Conservation (phyloP, 2,888 invertebrate species). For the Entomobrya multifasciata region DNA sequence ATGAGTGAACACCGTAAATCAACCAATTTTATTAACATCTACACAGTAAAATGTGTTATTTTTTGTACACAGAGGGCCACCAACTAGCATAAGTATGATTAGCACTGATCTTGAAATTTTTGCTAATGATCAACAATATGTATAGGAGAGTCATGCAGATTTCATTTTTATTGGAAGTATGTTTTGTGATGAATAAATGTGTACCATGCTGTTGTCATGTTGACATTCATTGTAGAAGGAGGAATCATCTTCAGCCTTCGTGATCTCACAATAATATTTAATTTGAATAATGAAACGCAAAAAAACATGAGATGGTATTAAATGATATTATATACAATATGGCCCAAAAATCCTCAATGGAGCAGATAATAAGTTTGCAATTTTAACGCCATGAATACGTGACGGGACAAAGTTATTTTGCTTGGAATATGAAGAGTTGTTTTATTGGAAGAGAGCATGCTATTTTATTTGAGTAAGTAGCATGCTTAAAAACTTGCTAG, state of each 20-base stretch:
- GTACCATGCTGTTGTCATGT: background rate
- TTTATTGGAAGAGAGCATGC: too few relatives aligned
- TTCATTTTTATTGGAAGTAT: background rate
- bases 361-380: conserved; percentile 14
- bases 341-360: too few relatives aligned
- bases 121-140: conserved; percentile 16
- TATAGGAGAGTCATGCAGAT: background rate
- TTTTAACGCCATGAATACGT: too few relatives aligned
- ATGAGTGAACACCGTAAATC: conserved; percentile 2
- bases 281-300: conserved; percentile 38
- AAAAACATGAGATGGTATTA: conserved; percentile 46
- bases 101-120: conserved; percentile 42
- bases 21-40: conserved; percentile 15
- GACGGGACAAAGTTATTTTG: too few relatives aligned
- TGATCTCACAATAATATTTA: conserved; percentile 39
- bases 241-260: conserved; percentile 28
- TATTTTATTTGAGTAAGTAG: too few relatives aligned
- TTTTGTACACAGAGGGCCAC: conserved; percentile 9
- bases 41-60: conserved; percentile 1
- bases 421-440: too few relatives aligned
- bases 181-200: background rate
- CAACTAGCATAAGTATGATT: conserved; percentile 20
- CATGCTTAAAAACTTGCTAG: too few relatives aligned
- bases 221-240: conserved; percentile 19
- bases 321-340: background rate